Base-by-base conservation (phyloP, 2,797 vertebrate species). In the Malacoctenus gilli region DNA sequence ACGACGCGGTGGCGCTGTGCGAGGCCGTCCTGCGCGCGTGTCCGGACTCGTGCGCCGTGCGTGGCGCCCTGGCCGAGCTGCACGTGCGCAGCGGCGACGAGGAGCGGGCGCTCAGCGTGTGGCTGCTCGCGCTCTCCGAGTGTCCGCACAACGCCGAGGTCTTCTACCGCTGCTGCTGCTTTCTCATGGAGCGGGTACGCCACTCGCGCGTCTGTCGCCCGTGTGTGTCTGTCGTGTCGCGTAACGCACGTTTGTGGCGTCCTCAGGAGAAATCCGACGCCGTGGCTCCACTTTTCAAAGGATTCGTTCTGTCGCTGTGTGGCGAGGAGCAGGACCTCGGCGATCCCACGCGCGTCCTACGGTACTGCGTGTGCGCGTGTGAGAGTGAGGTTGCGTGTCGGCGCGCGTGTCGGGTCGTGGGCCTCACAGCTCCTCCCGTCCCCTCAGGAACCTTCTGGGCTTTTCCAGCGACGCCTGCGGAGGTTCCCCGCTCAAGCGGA, bases 131-230 rank as follows among this genome's bases (percentile, higher is more conserved):
- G 9, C 92, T 96, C 80, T 90, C 90, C 4, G 92, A 80, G 77
- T 91, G 90, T 73, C 92, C 92, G 52, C 84, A 93, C 72, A 93
- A 95, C 28, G 93, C 94, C 0, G 87, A 93, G 66, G 70, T 98
- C 67, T 95, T 98, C 87, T 95, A 95, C 83, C 86, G 83, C 47
- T 89, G 89, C 71, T 94, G 94, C 92, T 93, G 88, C 85, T 95
- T 94, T 85, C 91, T 98, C 79, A 91, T 93, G 75, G 72, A 85
- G 22, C 94, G 96, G 95, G 96, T 97, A 28, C 25, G 1, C 2
- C 9, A 9, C 5, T 1, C 9, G 25, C 4, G 2, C 9, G 25
- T 28, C 2, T 28, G 25, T 28, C 2, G 2, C 9, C 2, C 9
- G 25, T 28, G 5, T 28, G 2, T 5, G 25, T 28, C 2, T 28